A percentile compares a stretch with the other conserved stretches of the same genome.
Conservation (phyloP, 2,113 vertebrate genomes). For the Butorides virescens region DNA sequence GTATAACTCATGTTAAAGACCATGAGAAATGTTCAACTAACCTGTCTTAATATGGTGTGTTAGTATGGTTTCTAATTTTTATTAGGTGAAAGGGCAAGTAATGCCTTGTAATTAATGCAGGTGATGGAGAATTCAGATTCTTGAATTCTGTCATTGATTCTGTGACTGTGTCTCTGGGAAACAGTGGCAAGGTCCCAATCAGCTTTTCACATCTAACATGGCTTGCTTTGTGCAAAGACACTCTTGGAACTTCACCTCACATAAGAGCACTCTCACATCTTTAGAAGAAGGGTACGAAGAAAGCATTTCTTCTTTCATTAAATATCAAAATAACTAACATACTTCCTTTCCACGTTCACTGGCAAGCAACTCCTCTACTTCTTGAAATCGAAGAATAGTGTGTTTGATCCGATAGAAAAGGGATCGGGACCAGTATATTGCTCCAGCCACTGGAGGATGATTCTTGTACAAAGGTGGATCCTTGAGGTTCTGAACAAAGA, state of each 20-base stretch:
- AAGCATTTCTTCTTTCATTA: background rate
- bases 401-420: constrained; percentile 82
- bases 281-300: background rate
- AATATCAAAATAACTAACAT: background rate
- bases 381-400: constrained; percentile 81
- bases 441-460: constrained; percentile 87
- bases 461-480: constrained; percentile 81
- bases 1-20: background rate
- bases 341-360: constrained; percentile 78
- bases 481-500: constrained; percentile 79
- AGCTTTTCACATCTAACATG: background rate
- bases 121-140: background rate
- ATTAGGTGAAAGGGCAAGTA: background rate
- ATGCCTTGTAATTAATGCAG: background rate
- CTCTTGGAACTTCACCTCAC: background rate
- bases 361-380: constrained; percentile 79
- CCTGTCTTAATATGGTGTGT: background rate
- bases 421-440: constrained; percentile 85
- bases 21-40: background rate
- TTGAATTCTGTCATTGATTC: background rate
- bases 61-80: background rate
- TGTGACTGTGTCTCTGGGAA: background rate
- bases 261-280: background rate
- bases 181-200: background rate
- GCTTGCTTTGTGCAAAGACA: background rate